Evolutionary conservation across 2,797 vertebrate genomes (phyloP).

Genomic region (Meriones psammophilus): DNA sequence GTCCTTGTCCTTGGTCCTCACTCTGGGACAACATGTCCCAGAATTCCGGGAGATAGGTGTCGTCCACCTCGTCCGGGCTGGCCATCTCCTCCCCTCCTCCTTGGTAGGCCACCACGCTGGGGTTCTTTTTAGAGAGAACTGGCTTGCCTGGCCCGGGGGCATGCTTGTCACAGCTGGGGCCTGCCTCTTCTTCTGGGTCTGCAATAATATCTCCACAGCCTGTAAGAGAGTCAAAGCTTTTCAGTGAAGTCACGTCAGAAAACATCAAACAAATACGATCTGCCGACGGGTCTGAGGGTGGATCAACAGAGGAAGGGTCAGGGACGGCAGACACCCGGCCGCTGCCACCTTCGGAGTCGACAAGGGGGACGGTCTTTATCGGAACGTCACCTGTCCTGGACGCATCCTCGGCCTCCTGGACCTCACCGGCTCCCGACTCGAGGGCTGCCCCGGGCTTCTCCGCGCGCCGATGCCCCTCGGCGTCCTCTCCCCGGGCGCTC

Average conservation of each 20-base stretch:
- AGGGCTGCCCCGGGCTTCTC: constrained; percentile 79
- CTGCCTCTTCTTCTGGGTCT: constrained; percentile 96
- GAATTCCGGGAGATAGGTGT: constrained; percentile 96
- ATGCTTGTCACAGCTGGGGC: constrained; percentile 91
- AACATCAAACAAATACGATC: constrained; percentile 94
- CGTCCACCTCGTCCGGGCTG: constrained; percentile 96
- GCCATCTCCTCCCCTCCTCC: constrained; percentile 99
- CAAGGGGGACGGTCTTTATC: constrained; percentile 87
- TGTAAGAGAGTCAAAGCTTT: constrained; percentile 99
- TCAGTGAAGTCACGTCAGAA: constrained; percentile 98
- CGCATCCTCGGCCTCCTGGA: constrained; percentile 83
- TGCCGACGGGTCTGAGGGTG: constrained; percentile 94
- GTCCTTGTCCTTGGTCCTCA: constrained; percentile 84
- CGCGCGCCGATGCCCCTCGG: constrained; percentile 76
- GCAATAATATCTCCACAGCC: constrained; percentile 99
- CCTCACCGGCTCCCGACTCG: constrained; percentile 81
- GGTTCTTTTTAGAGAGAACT: constrained; percentile 90
- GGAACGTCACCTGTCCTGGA: constrained; percentile 89
- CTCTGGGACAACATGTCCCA: constrained; percentile 97
- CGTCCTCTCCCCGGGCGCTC: constrained; percentile 74
- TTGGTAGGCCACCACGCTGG: constrained; percentile 96
- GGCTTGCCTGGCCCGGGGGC: constrained; percentile 90
- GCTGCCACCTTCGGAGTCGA: constrained; percentile 89
- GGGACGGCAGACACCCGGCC: constrained; percentile 90
- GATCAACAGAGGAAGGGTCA: constrained; percentile 93